Conservation (phyloP, 2,797 vertebrate species). For the Coilia nasus region DNA sequence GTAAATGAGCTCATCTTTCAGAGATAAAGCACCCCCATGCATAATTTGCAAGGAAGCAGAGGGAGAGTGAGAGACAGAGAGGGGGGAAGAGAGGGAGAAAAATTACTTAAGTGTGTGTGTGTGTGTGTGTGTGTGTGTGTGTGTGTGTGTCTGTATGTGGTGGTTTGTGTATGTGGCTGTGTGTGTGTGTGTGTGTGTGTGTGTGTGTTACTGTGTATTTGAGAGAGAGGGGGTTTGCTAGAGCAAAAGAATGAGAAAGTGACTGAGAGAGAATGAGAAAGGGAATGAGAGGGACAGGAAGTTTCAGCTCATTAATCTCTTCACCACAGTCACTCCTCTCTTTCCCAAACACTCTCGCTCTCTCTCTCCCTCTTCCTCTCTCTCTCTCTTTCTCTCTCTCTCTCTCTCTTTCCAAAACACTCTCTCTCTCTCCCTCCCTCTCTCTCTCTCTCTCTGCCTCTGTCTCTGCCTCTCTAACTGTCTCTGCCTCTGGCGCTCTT, state of each 20-base stretch:
- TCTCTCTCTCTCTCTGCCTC: background rate
- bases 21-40: slow-evolving; percentile 41
- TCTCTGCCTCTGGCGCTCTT: too few relatives aligned
- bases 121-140: background rate
- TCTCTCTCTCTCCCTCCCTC: background rate
- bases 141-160: slow-evolving; percentile 17
- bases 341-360: background rate
- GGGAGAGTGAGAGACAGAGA: slow-evolving; percentile 37
- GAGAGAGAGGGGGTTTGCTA: background rate
- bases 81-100: background rate
- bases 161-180: background rate
- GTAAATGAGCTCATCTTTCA: slow-evolving; percentile 49
- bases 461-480: too few relatives aligned
- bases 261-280: background rate
- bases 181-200: background rate
- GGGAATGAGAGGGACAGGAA: slow-evolving; percentile 16
- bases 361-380: slow-evolving; percentile 37
- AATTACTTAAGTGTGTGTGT: background rate
- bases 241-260: background rate
- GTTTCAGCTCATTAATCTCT: slow-evolving; percentile 72
- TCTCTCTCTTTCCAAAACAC: slow-evolving; percentile 47
- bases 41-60: slow-evolving; percentile 35
- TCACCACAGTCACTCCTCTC: slow-evolving; percentile 33
- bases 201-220: slow-evolving; percentile 2
- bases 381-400: slow-evolving; percentile 37